phyloP scores from a whole-genome alignment of 2,888 invertebrate genomes.

The Habrosyne pyritoides region DNA sequence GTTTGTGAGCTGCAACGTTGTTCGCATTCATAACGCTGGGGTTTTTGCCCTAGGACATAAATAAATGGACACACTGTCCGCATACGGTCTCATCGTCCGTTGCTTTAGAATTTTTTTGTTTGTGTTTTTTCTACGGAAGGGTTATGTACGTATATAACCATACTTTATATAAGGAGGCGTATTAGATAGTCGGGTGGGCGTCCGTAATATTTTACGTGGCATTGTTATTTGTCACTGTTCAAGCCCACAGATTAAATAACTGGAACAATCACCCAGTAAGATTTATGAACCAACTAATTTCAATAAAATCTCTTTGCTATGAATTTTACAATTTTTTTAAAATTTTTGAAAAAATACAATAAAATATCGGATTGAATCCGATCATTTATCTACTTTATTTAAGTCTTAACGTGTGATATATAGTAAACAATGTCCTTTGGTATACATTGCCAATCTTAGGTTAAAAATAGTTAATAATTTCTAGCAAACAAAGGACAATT shows the following conservation, averaged over 20 bases:
- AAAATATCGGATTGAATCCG: too few species aligned
- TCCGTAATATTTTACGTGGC: neutral
- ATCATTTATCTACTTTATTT: too few species aligned
- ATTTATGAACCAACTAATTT: too few species aligned
- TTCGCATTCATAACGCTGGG: constrained; percentile 59
- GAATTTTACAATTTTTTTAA: too few species aligned
- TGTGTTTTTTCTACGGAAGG: constrained; percentile 34
- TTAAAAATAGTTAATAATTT: too few species aligned
- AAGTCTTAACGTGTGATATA: too few species aligned
- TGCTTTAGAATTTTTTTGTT: constrained; percentile 35
- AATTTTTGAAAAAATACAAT: too few species aligned
- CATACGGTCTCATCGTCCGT: constrained; percentile 40
- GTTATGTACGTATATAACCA: constrained; percentile 15
- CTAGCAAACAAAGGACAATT: too few species aligned
- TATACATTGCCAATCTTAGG: too few species aligned
- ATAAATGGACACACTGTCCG: constrained; percentile 59
- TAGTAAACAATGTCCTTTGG: too few species aligned
- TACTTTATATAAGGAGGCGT: neutral
- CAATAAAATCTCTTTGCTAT: too few species aligned
- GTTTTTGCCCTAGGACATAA: constrained; percentile 57
- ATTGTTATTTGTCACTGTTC: neutral
- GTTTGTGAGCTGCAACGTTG: constrained; percentile 49
- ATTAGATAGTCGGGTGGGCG: neutral
- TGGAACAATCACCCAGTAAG: too few species aligned
- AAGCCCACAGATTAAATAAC: neutral